Evolutionary conservation across 2,797 vertebrate species (phyloP), one percentile per base, ranked within the genome.

Genomic region (Acrossocheilus wenchowensis): DNA sequence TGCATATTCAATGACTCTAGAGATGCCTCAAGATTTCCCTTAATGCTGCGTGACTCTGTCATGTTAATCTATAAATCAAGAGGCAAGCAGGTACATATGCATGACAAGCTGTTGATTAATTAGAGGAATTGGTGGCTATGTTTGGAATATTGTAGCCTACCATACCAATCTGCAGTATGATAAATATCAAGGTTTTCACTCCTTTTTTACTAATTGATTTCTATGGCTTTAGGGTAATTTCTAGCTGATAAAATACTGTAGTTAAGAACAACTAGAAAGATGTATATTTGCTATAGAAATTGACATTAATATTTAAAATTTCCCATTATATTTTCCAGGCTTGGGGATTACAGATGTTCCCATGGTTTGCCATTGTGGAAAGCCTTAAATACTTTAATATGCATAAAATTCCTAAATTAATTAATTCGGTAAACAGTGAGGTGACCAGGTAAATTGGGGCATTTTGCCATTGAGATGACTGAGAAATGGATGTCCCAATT

Each of bases 31-130:
- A 52, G 19, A 36, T 23, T 48, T 81, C 66, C 3, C 41, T 81
- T 43, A 19, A 45, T 80, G 78, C 60, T 10, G 15, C 6, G 2
- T 39, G 30, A 69, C 64, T 39, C 19, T 54, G 9, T 39, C 52
- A 39, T 14, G 39, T 75, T 21, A 34, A 78, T 79, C 36, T 12
- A 62, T 26, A 6, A 79, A 79, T 79, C 57, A 39, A 78, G 77
- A 78, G 36, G 36, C 36, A 78, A 60, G 12, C 36, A n/a, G 23
- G 23, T 8, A 14, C 8, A 1, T 30, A 5, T 36, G 34, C 75
- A 26, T 62, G 23, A n/a, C 34, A 39, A 23, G 6, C 75, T 57
- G 50, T 9, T 9, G 17, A 69, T 34, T 73, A 73, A 54, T 78
- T 39, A 78, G 75, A 23, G 21, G 50, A 41, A n/a, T n/a, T 17